Conservation (phyloP, 2,888 invertebrate genomes). For the Tachina grossa region DNA sequence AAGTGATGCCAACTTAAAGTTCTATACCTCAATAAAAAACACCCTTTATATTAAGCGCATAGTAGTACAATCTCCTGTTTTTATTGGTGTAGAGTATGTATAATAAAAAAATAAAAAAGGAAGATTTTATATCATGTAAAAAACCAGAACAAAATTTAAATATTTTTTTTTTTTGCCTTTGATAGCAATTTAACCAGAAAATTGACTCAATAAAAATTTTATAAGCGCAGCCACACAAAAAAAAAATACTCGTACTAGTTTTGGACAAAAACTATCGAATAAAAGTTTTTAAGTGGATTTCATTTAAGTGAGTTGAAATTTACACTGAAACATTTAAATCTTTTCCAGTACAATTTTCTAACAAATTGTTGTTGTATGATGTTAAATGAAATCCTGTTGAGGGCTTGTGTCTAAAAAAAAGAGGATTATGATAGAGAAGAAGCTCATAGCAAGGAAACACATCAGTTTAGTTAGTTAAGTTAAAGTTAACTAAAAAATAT, state of each 20-base stretch:
- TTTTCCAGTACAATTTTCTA: background rate
- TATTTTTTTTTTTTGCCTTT: slow-evolving; percentile 1
- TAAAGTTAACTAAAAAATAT: no score
- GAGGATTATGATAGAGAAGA: background rate
- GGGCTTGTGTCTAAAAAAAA: background rate
- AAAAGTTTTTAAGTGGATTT: slow-evolving; percentile 10
- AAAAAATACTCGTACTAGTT: background rate
- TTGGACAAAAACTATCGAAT: background rate
- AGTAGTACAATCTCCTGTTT: no score
- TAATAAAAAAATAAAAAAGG: background rate
- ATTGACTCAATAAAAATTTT: slow-evolving; percentile 50
- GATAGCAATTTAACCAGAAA: slow-evolving; percentile 54
- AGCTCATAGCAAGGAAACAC: background rate
- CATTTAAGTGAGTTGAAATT: slow-evolving; percentile 27
- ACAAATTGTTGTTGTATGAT: background rate
- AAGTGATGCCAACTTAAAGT: no score
- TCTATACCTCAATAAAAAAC: no score
- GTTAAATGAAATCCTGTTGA: background rate
- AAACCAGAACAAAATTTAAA: background rate
- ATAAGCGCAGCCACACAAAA: background rate
- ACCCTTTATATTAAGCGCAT: background rate
- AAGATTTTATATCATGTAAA: slow-evolving; percentile 2
- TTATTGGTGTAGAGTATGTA: background rate
- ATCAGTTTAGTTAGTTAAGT: no score
- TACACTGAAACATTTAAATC: slow-evolving; percentile 7